These are phyloP conservation scores for Sympetrum striolatum DNA, from an alignment of 2,888 invertebrate genomes.

Conservation along the genomic window DNA sequence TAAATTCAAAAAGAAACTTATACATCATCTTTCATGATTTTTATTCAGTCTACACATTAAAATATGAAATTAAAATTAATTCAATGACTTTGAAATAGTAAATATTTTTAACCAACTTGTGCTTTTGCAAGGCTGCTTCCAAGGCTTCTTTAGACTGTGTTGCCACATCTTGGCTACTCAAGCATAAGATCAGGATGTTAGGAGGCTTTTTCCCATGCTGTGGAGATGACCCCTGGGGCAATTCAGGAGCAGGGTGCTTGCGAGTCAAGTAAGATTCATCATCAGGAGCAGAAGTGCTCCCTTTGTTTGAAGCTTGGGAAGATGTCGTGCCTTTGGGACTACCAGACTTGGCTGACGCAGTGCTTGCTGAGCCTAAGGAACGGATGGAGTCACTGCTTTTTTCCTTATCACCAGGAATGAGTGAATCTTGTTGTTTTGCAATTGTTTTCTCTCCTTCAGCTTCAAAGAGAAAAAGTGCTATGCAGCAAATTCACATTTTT, in stretches of 20 bases:
- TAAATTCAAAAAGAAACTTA: no score
- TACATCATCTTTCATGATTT: no score
- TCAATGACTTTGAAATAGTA: no score
- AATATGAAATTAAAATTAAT: no score
- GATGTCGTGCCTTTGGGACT: slow-evolving; percentile 3
- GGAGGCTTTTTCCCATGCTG: slow-evolving; percentile 20
- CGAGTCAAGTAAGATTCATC: slow-evolving; percentile 19
- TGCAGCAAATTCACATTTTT: not conserved
- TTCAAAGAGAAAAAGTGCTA: slow-evolving; percentile 6
- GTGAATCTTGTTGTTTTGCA: slow-evolving; percentile 23
- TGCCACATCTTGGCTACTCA: slow-evolving; percentile 24
- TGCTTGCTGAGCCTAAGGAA: slow-evolving; percentile 51
- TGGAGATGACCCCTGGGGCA: slow-evolving; percentile 12
- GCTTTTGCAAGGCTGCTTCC: slow-evolving; percentile 11
- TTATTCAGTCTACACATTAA: no score
- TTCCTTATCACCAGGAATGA: slow-evolving; percentile 44
- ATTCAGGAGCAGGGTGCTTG: slow-evolving; percentile 16
- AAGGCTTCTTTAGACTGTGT: slow-evolving; percentile 27
- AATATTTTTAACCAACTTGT: not conserved
- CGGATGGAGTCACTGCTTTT: slow-evolving; percentile 51
- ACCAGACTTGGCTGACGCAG: slow-evolving; percentile 47
- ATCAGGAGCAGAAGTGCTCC: slow-evolving; percentile 5
- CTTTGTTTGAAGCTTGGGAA: not conserved
- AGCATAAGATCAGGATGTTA: slow-evolving; percentile 10
- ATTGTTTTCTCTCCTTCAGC: slow-evolving; percentile 24